Evolutionary conservation across 1,140 invertebrate genomes (phyloP).

Genomic region (Caenorhabditis tropicalis): DNA sequence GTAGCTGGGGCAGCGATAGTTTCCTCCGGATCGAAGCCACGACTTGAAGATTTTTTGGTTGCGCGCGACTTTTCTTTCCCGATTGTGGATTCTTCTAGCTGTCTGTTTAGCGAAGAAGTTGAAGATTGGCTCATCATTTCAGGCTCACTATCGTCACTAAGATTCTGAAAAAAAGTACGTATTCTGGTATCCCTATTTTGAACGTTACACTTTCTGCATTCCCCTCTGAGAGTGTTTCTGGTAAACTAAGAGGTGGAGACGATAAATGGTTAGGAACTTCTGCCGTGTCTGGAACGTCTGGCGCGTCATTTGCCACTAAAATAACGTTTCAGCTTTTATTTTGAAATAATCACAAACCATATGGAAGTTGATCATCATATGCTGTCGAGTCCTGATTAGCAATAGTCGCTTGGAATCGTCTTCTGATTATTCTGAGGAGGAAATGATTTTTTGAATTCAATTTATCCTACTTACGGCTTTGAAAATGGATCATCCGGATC

Average conservation of each 20-base stretch:
- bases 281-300: not conserved
- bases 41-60: not conserved
- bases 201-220: not conserved
- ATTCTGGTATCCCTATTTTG: no score
- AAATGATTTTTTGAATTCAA: not conserved
- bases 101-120: not conserved
- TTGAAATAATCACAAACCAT: not conserved
- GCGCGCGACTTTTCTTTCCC: not conserved
- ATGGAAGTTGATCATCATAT: not conserved
- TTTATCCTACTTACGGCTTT: constrained; percentile 27
- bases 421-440: constrained; percentile 16
- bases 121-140: constrained; percentile 3
- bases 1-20: not conserved
- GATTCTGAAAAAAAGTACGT: not conserved
- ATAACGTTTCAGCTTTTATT: not conserved
- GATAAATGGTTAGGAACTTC: not conserved
- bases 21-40: constrained; percentile 1
- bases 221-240: constrained; percentile 20
- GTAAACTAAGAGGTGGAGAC: not conserved
- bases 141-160: constrained; percentile 8
- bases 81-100: constrained; percentile 11
- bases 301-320: not conserved
- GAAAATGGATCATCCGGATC: constrained; percentile 24
- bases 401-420: not conserved
- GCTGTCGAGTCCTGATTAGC: not conserved